Conservation (phyloP, 2,113 vertebrate species). For the Pteropus alecto region DNA sequence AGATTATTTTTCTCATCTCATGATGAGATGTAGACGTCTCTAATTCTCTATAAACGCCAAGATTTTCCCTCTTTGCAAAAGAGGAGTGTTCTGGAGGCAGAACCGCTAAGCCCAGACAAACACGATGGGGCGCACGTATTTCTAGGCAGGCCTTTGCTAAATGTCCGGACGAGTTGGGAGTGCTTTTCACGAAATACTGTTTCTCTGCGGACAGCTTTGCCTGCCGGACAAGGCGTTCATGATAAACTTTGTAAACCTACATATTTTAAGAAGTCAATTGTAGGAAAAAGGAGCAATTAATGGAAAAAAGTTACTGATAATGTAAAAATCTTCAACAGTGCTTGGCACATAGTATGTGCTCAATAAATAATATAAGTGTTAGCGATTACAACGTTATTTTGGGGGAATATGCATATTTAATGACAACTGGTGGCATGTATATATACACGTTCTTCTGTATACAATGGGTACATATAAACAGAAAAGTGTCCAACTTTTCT, state of each 20-base stretch:
- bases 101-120: neutral
- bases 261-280: neutral
- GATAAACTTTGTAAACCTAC: neutral
- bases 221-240: neutral
- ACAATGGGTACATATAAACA: conserved; percentile 27
- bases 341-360: neutral
- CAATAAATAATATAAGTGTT: neutral
- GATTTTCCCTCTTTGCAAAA: neutral
- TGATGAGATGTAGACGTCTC: neutral
- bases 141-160: neutral
- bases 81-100: neutral
- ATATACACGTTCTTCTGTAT: neutral
- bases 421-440: neutral
- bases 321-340: neutral
- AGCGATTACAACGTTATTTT: neutral
- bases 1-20: neutral
- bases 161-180: neutral
- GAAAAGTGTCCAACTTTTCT: conserved; percentile 59
- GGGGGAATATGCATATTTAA: neutral
- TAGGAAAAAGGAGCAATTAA: conserved; percentile 45
- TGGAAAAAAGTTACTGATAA: neutral
- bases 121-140: neutral
- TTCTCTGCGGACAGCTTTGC: neutral
- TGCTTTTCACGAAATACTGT: neutral
- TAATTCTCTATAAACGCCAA: neutral